Evolutionary conservation across 2,888 invertebrate species (phyloP).

Genomic region (Folsomia manolachei): DNA sequence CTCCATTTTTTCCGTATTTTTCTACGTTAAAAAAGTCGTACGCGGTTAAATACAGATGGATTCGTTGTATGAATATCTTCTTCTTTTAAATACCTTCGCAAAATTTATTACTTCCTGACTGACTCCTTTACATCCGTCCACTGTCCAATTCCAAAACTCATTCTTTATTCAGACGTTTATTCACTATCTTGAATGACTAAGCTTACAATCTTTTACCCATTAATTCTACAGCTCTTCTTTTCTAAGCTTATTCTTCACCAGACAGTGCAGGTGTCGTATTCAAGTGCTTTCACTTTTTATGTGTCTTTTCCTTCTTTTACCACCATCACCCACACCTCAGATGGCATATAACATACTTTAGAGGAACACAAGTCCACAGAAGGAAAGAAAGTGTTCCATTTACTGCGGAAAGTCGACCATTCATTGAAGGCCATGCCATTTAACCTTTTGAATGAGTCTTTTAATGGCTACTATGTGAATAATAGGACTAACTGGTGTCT

Average conservation of each 20-base stretch:
- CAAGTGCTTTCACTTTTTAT: slow-evolving; percentile 3
- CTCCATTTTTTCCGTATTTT: too few relatives aligned
- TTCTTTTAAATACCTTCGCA: slow-evolving; percentile 2
- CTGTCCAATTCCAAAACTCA: background rate
- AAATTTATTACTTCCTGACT: slow-evolving; percentile 9
- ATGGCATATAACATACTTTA: too few relatives aligned
- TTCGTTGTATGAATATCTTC: too few relatives aligned
- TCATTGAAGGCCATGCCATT: slow-evolving; percentile 4
- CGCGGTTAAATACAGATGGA: too few relatives aligned
- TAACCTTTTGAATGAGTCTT: slow-evolving; percentile 9
- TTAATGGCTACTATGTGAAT: slow-evolving; percentile 10
- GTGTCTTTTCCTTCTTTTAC: background rate
- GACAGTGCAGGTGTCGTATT: slow-evolving; percentile 12
- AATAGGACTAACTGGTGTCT: slow-evolving; percentile 6
- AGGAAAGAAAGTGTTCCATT: background rate
- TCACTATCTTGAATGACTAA: background rate
- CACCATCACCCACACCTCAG: background rate
- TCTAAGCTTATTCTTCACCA: background rate
- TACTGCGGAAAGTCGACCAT: background rate
- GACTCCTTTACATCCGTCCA: background rate
- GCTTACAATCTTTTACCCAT: slow-evolving; percentile 1
- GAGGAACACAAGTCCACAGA: too few relatives aligned
- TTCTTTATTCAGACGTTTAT: too few relatives aligned
- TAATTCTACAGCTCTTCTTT: background rate
- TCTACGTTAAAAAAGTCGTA: too few relatives aligned